A percentile compares a stretch with the other conserved stretches of the same genome.
phyloP scores from a whole-genome alignment of 2,888 invertebrate genomes.

The Euzophera pinguis region DNA sequence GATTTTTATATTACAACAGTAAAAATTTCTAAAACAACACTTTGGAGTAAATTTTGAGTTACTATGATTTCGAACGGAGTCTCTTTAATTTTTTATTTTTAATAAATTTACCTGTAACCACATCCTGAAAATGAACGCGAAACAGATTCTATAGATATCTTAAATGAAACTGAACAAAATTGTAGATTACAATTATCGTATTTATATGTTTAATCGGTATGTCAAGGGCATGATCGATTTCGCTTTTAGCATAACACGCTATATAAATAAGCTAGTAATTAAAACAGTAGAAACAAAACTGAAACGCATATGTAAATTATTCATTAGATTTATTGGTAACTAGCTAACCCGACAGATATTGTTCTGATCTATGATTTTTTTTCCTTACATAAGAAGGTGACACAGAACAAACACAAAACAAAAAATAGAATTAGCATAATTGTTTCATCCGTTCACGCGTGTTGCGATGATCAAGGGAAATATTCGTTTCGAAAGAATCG shows the following conservation, averaged over 20 bases:
- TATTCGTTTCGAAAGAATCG: too few relatives aligned
- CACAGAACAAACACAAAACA: too few relatives aligned
- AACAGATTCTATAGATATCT: not conserved
- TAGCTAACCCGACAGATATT: too few relatives aligned
- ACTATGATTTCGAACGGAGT: too few relatives aligned
- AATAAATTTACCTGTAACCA: constrained; percentile 1
- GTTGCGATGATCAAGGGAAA: too few relatives aligned
- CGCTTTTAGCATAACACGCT: not conserved
- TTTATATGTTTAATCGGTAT: not conserved
- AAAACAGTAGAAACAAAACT: not conserved
- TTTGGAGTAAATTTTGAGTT: too few relatives aligned
- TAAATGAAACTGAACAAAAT: not conserved
- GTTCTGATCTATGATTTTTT: too few relatives aligned
- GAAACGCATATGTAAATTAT: not conserved
- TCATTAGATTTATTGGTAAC: not conserved
- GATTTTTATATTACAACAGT: too few relatives aligned
- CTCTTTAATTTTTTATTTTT: not conserved
- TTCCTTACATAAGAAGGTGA: too few relatives aligned
- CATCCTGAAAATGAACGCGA: not conserved
- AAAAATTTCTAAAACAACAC: too few relatives aligned
- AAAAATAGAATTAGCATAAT: too few relatives aligned
- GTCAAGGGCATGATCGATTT: not conserved
- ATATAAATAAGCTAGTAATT: not conserved
- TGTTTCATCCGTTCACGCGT: too few relatives aligned
- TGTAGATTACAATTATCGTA: not conserved